A percentile compares a stretch with the other conserved stretches of the same genome.
phyloP scores from a whole-genome alignment of 2,797 vertebrate species.

The Danio tinwini region DNA sequence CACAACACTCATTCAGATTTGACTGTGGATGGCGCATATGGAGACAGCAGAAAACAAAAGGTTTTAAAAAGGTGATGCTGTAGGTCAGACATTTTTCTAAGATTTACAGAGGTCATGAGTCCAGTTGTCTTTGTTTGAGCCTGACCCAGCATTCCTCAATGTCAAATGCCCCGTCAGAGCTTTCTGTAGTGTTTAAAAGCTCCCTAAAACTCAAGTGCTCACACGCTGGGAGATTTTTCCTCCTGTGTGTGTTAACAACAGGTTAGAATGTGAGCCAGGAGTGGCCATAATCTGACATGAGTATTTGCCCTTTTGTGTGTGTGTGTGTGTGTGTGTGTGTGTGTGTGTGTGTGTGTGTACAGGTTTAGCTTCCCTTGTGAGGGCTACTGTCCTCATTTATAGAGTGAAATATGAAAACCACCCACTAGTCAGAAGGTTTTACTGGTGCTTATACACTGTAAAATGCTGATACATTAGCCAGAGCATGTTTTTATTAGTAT shows the following conservation, averaged over 20 bases:
- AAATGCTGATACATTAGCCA: too few species aligned
- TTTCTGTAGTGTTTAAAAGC: background rate
- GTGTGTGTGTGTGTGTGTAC: too few species aligned
- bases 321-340: background rate
- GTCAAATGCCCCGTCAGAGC: background rate
- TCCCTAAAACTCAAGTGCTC: background rate
- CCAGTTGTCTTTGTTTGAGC: background rate
- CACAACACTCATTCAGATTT: background rate
- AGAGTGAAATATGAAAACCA: too few species aligned
- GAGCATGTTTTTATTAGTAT: too few species aligned
- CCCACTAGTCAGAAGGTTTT: too few species aligned
- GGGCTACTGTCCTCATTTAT: too few species aligned
- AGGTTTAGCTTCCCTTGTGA: too few species aligned
- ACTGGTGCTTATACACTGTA: too few species aligned
- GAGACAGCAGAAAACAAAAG: background rate
- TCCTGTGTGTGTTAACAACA: slow-evolving; percentile 27
- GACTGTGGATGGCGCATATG: background rate
- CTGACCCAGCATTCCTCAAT: background rate
- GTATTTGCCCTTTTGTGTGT: background rate
- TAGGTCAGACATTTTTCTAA: background rate
- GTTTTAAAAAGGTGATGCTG: background rate
- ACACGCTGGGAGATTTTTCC: slow-evolving; percentile 23
- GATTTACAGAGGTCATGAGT: background rate
- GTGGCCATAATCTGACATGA: slow-evolving; percentile 15
- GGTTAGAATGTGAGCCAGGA: background rate